Percentiles rank a stretch among this genome's conserved stretches.
Conservation (phyloP, 23 tunicate species). For the Diplosoma virens region DNA sequence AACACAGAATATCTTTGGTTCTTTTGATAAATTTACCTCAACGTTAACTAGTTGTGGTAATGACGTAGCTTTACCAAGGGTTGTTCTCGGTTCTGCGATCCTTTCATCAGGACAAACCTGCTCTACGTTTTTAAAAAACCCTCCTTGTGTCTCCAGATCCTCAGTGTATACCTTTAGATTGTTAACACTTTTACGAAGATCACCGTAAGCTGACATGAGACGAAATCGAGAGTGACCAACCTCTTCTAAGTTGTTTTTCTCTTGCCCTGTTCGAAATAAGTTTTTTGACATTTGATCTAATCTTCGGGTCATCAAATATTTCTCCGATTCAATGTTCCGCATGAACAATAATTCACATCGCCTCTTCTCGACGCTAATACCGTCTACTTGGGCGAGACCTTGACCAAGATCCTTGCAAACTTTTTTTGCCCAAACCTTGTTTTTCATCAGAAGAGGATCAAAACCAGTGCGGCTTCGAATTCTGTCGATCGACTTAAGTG, state of each 20-base stretch:
- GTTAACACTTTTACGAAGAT: not conserved
- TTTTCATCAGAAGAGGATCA: slow-evolving; percentile 38
- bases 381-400: slow-evolving; percentile 42
- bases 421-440: slow-evolving; percentile 51
- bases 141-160: slow-evolving; percentile 42
- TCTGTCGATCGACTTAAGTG: slow-evolving; percentile 42
- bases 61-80: not conserved
- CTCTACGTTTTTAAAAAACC: too few relatives aligned
- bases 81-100: not conserved
- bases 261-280: too few relatives aligned
- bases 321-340: slow-evolving; percentile 36
- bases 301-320: not conserved
- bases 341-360: slow-evolving; percentile 3
- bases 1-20: not conserved
- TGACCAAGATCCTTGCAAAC: slow-evolving; percentile 32
- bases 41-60: too few relatives aligned
- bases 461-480: slow-evolving; percentile 49
- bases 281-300: not conserved
- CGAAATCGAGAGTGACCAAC: not conserved
- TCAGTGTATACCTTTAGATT: slow-evolving; percentile 23
- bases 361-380: slow-evolving; percentile 31
- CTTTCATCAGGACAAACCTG: too few relatives aligned
- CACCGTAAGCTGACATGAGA: not conserved
- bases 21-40: too few relatives aligned
- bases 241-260: too few relatives aligned